Evolutionary conservation across 2,113 vertebrate species (phyloP), one percentile per base, ranked within the genome.

Genomic region (Lampris incognitus): DNA sequence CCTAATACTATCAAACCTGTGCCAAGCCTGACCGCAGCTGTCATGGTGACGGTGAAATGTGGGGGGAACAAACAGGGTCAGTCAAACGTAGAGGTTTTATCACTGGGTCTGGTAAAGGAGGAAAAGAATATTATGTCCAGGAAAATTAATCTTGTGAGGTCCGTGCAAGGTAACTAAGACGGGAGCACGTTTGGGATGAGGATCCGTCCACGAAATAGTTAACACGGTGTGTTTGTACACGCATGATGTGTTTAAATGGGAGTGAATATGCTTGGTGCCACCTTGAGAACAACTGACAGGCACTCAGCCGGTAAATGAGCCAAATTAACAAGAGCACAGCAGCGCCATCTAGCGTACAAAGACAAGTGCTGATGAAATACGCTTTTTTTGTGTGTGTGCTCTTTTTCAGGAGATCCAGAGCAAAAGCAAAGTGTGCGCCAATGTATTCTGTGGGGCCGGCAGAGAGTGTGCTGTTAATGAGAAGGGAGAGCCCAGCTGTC

Each of bases 371-470:
- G 24, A 24, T 24, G 24, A 24, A 24, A 24, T 24, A 24, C 46
- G 24, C 4, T 9, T n/a, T 24, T 10, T n/a, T 9, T 39, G n/a
- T 61, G 6, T 65, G 8, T 72, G 9, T 50, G 3, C 42, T 72
- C 67, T 71, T 24, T 78, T 65, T 37, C 73, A 98, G 93, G 97
- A 98, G 83, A 74, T 91, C 55, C 95, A 94, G 86, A 99, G 97
- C 93, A 99, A 99, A 89, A 98, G 97, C 81, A 99, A 98, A 94
- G 96, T 99, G 80, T 99, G 98, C 61, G 98, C 98, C 90, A 99
- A 99, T 55, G 98, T 99, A 76, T 99, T 99, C 91, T 99, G 98
- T 1, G 98, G 98, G 67, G 98, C 98, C 0, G 98, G 98, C 37
- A 94, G 98, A 66, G 98, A 99, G 77, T 99, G 98, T 66, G 93